Conservation (phyloP, 2,888 invertebrate species). For the Anorthoa munda region DNA sequence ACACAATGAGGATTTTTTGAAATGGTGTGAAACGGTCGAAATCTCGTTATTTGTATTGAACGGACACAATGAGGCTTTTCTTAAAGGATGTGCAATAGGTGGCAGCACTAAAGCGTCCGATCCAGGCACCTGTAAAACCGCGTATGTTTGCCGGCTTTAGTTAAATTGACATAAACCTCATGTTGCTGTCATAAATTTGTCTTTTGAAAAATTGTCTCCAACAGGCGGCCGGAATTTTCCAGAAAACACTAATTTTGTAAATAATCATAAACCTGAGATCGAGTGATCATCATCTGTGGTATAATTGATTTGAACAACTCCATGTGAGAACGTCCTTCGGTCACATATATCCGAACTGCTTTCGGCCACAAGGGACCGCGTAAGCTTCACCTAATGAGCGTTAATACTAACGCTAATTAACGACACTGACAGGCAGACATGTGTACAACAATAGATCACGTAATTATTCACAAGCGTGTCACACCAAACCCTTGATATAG, state of each 20-base stretch:
- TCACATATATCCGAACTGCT: constrained; percentile 2
- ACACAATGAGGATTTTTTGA: no score
- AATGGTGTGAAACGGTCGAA: not conserved
- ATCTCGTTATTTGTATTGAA: not conserved
- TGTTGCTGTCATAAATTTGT: no score
- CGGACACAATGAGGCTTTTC: not conserved
- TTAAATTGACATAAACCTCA: no score
- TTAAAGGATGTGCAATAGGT: no score
- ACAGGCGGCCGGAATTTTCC: no score
- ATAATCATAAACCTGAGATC: not conserved
- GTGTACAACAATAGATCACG: constrained; percentile 23
- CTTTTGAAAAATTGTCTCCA: no score
- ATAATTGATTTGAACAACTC: not conserved
- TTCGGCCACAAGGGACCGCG: constrained; percentile 23
- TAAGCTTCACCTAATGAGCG: constrained; percentile 34
- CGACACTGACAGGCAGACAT: constrained; percentile 12
- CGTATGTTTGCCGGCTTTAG: no score
- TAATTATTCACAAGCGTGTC: constrained; percentile 51
- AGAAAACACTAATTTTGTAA: no score
- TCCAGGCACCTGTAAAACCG: no score
- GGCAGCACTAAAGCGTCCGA: no score
- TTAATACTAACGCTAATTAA: constrained; percentile 49
- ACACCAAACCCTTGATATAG: constrained; percentile 35
- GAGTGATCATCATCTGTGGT: not conserved
- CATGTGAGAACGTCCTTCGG: not conserved